Base-by-base conservation (phyloP, 2,113 vertebrate species). In the Notothenia coriiceps region DNA sequence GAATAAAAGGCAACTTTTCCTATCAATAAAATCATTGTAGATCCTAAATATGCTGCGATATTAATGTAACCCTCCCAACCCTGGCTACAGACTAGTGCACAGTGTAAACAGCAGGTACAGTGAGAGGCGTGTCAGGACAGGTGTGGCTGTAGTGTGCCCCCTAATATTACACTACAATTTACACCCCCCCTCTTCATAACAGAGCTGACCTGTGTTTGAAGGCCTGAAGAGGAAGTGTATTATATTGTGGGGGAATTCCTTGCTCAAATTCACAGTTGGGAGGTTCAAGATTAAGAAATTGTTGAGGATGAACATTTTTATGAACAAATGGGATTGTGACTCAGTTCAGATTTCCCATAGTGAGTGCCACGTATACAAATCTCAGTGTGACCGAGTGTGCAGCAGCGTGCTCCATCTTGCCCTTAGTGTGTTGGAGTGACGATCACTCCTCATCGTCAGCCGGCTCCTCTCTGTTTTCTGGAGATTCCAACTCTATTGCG, bases 401-500 rank as follows among this genome's bases (percentile, higher is more conserved):
- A 46, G 29, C 20, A 55, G 70, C 70, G 62, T 56, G 52, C 49
- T 66, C 55, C 55, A 69, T 51, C 50, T 64, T 71, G 77, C 33
- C 50, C 22, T 80, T 6, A 8, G 63, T 64, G 55, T 57, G 68
- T 46, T 52, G 14, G 47, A 46, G 13, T 62, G 55, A 13, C 65
- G 40, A 52, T 47, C 25, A 10, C 49, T 57, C 47, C 20, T 57
- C 64, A 54, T 51, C n/a, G 40, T 9, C 50, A 50, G 43, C 14
- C 6, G 1, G 17, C 33, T 62, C 35, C 13, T 18, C 35, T 69
- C 6, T 60, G 0, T 82, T 74, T 74, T 74, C 80, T 62, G 77
- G 77, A 67, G 65, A 68, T 87, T 63, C 78, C 74, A 10, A 57
- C 75, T 70, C 64, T 43, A 22, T 62, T 80, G 80, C 74, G 80